Percentiles rank a stretch among this genome's conserved stretches.
These are phyloP conservation scores for Galaxea fascicularis DNA, from an alignment of 92 coral and sea anemone genomes.

Conservation along the genomic window DNA sequence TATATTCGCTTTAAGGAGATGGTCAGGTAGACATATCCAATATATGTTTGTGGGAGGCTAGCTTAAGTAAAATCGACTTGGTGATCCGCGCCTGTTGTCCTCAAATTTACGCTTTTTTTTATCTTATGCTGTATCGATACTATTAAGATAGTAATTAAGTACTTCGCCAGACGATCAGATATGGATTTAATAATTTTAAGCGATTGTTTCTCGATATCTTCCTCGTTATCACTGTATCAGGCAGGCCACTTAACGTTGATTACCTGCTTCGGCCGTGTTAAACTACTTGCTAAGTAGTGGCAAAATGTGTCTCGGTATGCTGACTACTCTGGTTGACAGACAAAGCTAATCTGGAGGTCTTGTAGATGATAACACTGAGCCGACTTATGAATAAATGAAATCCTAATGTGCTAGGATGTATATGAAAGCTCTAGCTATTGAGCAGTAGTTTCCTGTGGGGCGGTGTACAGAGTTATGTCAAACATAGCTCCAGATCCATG, in stretches of 20 bases:
- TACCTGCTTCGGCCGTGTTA: background rate
- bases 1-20: no score
- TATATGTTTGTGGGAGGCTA: no score
- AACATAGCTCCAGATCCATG: no score
- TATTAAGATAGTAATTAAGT: background rate
- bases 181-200: background rate
- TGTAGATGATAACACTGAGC: background rate
- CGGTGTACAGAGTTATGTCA: no score
- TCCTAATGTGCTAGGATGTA: no score
- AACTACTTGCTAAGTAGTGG: background rate
- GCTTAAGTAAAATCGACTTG: no score
- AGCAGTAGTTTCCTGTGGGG: no score
- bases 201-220: background rate
- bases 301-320: background rate
- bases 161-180: background rate
- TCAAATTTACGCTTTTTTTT: background rate
- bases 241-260: no score
- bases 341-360: background rate
- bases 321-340: background rate
- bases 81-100: no score
- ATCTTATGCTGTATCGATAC: background rate
- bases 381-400: background rate
- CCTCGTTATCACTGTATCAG: background rate
- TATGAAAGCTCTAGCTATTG: no score
- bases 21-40: no score